Evolutionary conservation across 1,140 invertebrate species (phyloP), one percentile per base, ranked within the genome.

Genomic region (Aphelenchoides avenae): DNA sequence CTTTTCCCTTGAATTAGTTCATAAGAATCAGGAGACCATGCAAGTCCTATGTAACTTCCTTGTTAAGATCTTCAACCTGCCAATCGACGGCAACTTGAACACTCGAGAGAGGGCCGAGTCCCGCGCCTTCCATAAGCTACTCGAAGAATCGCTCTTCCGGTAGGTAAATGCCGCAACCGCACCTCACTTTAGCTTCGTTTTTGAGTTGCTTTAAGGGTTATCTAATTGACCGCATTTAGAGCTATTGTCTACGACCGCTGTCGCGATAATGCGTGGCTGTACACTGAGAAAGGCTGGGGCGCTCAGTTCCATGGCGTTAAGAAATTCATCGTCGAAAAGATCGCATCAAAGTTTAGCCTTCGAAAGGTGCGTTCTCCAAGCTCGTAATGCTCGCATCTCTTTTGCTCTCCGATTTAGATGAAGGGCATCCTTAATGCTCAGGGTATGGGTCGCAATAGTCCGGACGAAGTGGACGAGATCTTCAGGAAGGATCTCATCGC

Each of bases 91-190:
- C 1, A 80, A 81, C 29, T 80, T 92, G 20, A 87, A 85, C 43
- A 78, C 84, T 37, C 46, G 46, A 13, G 89, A 94, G 77, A 86
- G 86, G 56, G 89, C 87, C 67, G 83, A 90, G 9, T 85, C 87
- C 11, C 88, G 92, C 79, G 89, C 89, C n/a, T 89, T 88, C 81
- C 88, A 88, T 71, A 88, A 87, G 22, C 91, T 94, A 88, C 85
- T 93, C 69, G 89, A 93, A 79, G 91, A 93, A 77, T 89, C 91
- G 78, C 83, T 91, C 18, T 62, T 61, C 22, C 30, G 58, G 41
- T 42, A n/a, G 33, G 20, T 61, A 2, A 41, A 41, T 24, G 29
- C 29, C 1, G 1, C 24, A 41, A 41, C 24, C 24, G 29, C 24
- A 4, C 29, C 29, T 41, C 22, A 15, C 2, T 48, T 50, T 50